A percentile compares a stretch with the other conserved stretches of the same genome.
Evolutionary conservation across 2,888 invertebrate genomes (phyloP).

Genomic region (Adelognathus sp.): DNA sequence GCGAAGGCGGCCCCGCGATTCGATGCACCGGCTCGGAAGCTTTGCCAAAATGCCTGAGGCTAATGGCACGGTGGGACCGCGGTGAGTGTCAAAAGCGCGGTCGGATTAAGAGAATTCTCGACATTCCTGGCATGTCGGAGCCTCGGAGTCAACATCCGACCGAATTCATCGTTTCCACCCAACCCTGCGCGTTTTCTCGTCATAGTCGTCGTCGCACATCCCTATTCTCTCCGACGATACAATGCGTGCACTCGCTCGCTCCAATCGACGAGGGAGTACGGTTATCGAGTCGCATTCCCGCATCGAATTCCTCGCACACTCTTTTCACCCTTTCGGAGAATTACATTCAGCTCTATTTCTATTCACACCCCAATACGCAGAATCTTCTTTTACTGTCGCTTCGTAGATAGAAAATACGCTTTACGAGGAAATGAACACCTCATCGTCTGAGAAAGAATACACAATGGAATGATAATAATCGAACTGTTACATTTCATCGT

Average conservation of each 20-base stretch:
- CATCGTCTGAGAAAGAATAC: neutral
- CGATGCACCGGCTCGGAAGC: conserved; percentile 17
- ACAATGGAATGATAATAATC: neutral
- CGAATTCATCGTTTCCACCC: neutral
- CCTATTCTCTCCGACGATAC: conserved; percentile 10
- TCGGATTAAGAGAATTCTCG: conserved; percentile 58
- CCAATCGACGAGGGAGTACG: conserved; percentile 9
- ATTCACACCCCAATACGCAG: neutral
- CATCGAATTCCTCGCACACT: conserved; percentile 39
- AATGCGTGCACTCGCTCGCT: conserved; percentile 11
- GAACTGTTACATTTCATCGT: neutral
- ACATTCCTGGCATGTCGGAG: conserved; percentile 32
- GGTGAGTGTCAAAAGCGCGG: conserved; percentile 56
- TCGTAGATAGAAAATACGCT: neutral
- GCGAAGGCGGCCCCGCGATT: neutral
- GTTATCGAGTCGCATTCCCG: conserved; percentile 29
- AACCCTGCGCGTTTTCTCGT: conserved; percentile 16
- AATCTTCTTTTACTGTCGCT: neutral
- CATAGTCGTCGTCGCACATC: conserved; percentile 34
- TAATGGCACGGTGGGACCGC: neutral
- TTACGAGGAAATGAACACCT: conserved; percentile 34
- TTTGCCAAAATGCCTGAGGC: conserved; percentile 4
- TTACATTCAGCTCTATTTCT: neutral
- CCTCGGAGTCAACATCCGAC: conserved; percentile 1
- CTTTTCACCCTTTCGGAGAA: neutral